Percentiles rank a stretch among this genome's conserved stretches.
Conservation (phyloP, 2,888 invertebrate species). For the Megastigmus dorsalis region DNA sequence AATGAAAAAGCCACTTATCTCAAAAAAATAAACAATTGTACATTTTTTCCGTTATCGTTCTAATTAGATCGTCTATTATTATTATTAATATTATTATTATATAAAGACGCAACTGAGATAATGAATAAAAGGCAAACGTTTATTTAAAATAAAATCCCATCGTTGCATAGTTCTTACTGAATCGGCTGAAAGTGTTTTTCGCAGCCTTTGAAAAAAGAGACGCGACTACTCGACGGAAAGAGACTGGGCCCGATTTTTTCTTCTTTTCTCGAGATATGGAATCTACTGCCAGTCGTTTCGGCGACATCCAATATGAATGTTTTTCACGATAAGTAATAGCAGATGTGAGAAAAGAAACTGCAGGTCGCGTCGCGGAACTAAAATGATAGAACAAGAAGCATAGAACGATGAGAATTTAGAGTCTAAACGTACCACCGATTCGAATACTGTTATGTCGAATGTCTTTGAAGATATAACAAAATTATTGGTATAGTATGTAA, state of each 20-base stretch:
- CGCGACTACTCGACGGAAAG: slow-evolving; percentile 56
- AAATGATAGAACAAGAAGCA: slow-evolving; percentile 22
- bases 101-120: slow-evolving; percentile 58
- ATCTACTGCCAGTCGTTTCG: slow-evolving; percentile 70
- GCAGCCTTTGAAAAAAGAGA: slow-evolving; percentile 48
- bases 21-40: slow-evolving; percentile 64
- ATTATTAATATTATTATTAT: slow-evolving; percentile 59
- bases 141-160: slow-evolving; percentile 50
- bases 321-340: slow-evolving; percentile 46
- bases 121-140: slow-evolving; percentile 51
- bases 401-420: slow-evolving; percentile 40
- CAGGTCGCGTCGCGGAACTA: slow-evolving; percentile 51
- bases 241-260: slow-evolving; percentile 55
- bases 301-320: slow-evolving; percentile 61
- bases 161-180: slow-evolving; percentile 53
- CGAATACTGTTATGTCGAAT: slow-evolving; percentile 28
- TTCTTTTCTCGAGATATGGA: slow-evolving; percentile 49
- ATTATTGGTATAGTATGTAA: slow-evolving; percentile 33
- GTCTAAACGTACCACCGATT: slow-evolving; percentile 49
- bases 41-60: slow-evolving; percentile 70
- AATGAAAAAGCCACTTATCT: slow-evolving; percentile 56
- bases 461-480: slow-evolving; percentile 26
- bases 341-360: slow-evolving; percentile 40
- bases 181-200: slow-evolving; percentile 36
- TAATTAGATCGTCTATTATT: slow-evolving; percentile 64